Conservation (phyloP, 2,888 invertebrate genomes). For the Prosapia bicincta region DNA sequence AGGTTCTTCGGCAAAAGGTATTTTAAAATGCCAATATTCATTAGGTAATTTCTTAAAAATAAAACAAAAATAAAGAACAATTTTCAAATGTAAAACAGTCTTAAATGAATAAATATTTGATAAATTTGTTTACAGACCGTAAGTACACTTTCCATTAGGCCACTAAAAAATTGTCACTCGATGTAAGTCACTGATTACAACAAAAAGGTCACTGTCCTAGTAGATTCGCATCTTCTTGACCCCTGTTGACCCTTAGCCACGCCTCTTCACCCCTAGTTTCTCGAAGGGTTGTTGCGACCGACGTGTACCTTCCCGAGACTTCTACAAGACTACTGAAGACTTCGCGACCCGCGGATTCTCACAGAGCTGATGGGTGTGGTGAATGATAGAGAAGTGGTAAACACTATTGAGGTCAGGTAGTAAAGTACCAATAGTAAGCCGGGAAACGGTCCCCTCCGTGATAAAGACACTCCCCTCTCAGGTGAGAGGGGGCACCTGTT, state of each 20-base stretch:
- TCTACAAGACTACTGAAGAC: constrained; percentile 12
- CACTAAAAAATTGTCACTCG: background rate
- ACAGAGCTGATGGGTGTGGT: constrained; percentile 13
- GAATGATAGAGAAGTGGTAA: constrained; percentile 1
- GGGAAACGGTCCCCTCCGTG: background rate
- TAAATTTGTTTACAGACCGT: no score
- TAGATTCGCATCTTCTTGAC: background rate
- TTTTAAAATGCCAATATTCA: no score
- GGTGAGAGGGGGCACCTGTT: constrained; percentile 18
- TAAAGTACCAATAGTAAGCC: constrained; percentile 5
- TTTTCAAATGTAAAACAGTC: no score
- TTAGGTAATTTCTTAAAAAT: no score
- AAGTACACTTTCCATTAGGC: background rate
- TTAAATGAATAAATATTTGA: no score
- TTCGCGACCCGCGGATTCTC: background rate
- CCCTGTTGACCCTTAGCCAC: constrained; percentile 9
- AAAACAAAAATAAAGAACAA: no score
- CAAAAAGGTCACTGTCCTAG: background rate
- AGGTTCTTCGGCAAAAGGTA: no score
- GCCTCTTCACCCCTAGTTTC: constrained; percentile 7
- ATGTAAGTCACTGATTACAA: background rate
- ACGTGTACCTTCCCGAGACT: constrained; percentile 8
- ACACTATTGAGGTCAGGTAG: constrained; percentile 22
- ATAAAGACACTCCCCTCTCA: constrained; percentile 10
- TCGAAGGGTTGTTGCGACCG: background rate